Conservation (phyloP, 2,113 vertebrate species). For the Petrocephalus microphthalmus region DNA sequence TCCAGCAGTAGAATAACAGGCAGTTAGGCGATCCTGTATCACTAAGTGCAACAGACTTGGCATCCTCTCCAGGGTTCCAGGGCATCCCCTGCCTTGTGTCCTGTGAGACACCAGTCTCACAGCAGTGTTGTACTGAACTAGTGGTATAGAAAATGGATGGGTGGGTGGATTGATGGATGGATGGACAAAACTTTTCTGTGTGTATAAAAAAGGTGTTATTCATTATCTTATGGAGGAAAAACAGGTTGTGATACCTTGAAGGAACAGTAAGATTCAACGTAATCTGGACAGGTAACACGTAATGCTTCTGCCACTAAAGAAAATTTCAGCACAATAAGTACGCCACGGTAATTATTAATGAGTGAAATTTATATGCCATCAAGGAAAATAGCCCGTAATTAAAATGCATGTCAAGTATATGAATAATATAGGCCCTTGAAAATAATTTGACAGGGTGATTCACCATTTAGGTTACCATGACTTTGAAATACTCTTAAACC, state of each 20-base stretch:
- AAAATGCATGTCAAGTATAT: neutral
- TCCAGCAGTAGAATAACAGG: neutral
- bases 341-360: neutral
- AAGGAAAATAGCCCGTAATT: neutral
- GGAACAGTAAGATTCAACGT: neutral
- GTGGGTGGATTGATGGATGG: neutral
- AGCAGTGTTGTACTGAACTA: neutral
- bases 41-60: neutral
- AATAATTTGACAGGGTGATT: neutral
- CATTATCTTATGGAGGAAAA: neutral
- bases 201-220: neutral
- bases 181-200: neutral
- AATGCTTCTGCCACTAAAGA: neutral
- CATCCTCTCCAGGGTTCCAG: neutral
- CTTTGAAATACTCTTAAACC: neutral
- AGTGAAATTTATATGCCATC: slow-evolving; percentile 5
- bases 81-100: neutral
- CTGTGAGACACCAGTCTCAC: neutral
- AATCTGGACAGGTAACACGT: neutral
- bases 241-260: too few species aligned
- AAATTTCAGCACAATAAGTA: neutral
- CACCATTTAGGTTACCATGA: neutral
- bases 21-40: neutral
- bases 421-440: neutral
- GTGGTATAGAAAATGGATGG: neutral